Base-by-base conservation (phyloP, 2,113 vertebrate genomes). In the Pelecanoides urinatrix region DNA sequence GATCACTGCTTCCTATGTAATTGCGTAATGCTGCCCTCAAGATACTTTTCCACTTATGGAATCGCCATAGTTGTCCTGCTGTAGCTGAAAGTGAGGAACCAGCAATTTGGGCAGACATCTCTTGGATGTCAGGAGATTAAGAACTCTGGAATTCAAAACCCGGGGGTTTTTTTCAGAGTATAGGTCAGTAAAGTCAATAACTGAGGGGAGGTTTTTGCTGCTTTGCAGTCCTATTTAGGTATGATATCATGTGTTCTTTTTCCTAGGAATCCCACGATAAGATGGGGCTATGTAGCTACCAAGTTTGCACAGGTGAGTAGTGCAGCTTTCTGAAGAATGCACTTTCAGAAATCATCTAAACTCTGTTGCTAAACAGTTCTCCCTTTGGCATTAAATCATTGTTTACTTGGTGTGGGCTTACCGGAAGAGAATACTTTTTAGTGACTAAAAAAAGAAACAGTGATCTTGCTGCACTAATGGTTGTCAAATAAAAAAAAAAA, bases 201-300 rank as follows among this genome's bases (percentile, higher is more conserved):
- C 5, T 27, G 13, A 91, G 81, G 63, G 38, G 45, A 55, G 4
- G 6, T 3, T 16, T 87, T 88, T 86, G 27, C 38, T 94, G 30
- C 56, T 72, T 63, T 45, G 47, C 67, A 56, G 11, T 70, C 19
- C 23, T 82, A 1, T 40, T 70, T 52, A 55, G 17, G 19, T 92
- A 1, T 68, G 70, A 70, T 59, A 19, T 18, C 25, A 11, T 75
- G 32, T 17, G 36, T 70, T 90, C 83, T 65, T 75, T 78, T 86
- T 93, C 96, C 21, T 95, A 99, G 99, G 96, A 99, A 98, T 94
- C 99, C 99, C 26, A 96, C 77, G 4, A 98, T 99, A 97, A 98
- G 99, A 95, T 99, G 99, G 99, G 82, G 99, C 84, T 99, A 99
- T 42, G 99, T 99, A 70, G 98, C 98, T 90, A 98, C 98, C 79